A percentile compares a stretch with the other conserved stretches of the same genome.
Conservation (phyloP, 2,888 invertebrate species). For the Dolichopus griseipennis region DNA sequence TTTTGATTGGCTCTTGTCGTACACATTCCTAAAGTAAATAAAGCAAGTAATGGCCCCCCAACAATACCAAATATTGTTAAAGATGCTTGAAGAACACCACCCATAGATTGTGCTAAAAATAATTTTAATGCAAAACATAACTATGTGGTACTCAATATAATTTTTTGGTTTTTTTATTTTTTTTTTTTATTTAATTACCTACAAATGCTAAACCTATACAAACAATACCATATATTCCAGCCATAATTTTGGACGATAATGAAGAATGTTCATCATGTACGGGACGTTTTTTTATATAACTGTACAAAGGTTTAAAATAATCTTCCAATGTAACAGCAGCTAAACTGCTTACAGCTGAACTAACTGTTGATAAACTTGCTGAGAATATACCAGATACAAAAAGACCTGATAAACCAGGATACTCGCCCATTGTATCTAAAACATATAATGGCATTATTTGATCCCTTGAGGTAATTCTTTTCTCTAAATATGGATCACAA, state of each 20-base stretch:
- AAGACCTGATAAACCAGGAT: constrained; percentile 76
- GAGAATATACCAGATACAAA: constrained; percentile 89
- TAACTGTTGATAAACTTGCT: constrained; percentile 84
- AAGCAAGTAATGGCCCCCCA: constrained; percentile 76
- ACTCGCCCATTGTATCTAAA: constrained; percentile 60
- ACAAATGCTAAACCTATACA: constrained; percentile 75
- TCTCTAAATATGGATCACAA: constrained; percentile 67
- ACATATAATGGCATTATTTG: constrained; percentile 76
- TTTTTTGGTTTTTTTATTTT: neutral
- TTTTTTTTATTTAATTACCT: constrained; percentile 43
- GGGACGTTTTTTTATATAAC: constrained; percentile 33
- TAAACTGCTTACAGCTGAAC: constrained; percentile 81
- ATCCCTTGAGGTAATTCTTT: constrained; percentile 57
- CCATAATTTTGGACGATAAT: constrained; percentile 57
- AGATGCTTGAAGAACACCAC: constrained; percentile 79
- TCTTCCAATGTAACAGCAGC: constrained; percentile 86
- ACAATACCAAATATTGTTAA: constrained; percentile 79
- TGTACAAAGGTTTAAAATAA: constrained; percentile 55
- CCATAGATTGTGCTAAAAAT: constrained; percentile 61
- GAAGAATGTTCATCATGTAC: constrained; percentile 43
- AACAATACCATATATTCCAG: constrained; percentile 61
- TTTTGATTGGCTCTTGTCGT: constrained; percentile 62
- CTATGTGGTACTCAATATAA: constrained; percentile 30
- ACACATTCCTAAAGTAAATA: constrained; percentile 81
- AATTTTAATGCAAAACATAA: neutral